A percentile compares a stretch with the other conserved stretches of the same genome.
Conservation (phyloP, 2,797 vertebrate genomes). For the Hozukius guyotensis region DNA sequence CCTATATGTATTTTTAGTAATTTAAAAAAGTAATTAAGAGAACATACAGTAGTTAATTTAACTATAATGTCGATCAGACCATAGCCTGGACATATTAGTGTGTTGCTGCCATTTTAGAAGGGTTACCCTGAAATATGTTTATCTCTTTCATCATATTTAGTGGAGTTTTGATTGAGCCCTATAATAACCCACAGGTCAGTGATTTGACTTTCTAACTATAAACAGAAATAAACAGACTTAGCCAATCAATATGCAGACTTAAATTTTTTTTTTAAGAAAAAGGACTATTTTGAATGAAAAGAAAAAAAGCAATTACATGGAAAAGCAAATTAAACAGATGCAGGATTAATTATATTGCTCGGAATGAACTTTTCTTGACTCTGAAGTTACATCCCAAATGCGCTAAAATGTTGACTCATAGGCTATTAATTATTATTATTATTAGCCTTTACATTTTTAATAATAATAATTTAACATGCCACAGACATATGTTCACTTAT, state of each 20-base stretch:
- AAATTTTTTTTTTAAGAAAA: background rate
- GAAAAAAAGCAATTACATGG: background rate
- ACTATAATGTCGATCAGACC: background rate
- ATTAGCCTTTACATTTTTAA: background rate
- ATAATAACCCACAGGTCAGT: background rate
- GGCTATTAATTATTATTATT: background rate
- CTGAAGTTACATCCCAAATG: background rate
- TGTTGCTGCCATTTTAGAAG: background rate
- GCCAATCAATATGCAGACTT: background rate
- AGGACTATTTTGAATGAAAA: background rate
- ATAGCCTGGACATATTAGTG: background rate
- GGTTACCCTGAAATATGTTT: background rate
- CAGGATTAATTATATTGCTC: background rate
- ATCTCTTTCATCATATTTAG: background rate
- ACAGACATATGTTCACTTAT: background rate
- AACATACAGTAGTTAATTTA: background rate
- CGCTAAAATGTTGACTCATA: background rate
- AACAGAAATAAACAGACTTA: background rate
- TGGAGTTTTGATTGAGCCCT: background rate
- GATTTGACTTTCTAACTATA: background rate
- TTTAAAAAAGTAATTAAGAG: background rate
- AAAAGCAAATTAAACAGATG: background rate
- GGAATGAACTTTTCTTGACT: background rate
- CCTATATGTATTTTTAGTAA: background rate
- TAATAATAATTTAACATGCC: background rate